Evolutionary conservation across 1,140 invertebrate species (phyloP).

Genomic region (Stratiolaelaps scimitus): DNA sequence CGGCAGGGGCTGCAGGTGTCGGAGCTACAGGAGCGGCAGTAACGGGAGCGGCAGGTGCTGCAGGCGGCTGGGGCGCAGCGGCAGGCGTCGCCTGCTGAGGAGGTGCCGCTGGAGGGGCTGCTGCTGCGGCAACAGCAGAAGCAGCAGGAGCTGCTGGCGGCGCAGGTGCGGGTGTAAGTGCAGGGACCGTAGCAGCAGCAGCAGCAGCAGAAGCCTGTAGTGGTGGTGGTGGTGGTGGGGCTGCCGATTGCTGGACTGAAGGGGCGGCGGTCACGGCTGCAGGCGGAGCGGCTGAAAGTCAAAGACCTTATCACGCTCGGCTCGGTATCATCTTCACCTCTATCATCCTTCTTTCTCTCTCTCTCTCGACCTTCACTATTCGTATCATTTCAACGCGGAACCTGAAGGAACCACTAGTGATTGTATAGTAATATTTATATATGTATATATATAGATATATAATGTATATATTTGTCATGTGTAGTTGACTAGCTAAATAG

Average conservation of each 20-base stretch:
- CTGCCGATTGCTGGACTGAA: neutral
- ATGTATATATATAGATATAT: too few species aligned
- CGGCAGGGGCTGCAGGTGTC: neutral
- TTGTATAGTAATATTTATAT: too few species aligned
- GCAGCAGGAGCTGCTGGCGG: neutral
- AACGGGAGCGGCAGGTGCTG: neutral
- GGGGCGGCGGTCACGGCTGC: constrained; percentile 12
- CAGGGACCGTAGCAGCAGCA: neutral
- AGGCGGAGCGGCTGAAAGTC: constrained; percentile 28
- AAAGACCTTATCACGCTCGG: constrained; percentile 27
- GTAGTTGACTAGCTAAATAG: too few species aligned
- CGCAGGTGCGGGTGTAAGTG: neutral
- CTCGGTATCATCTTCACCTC: too few species aligned
- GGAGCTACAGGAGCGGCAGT: constrained; percentile 10
- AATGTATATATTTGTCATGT: too few species aligned
- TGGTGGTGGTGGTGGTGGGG: neutral
- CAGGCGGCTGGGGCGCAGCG: neutral
- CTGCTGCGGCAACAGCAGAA: neutral
- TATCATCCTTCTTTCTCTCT: too few species aligned
- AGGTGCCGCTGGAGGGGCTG: neutral
- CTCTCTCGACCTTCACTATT: too few species aligned
- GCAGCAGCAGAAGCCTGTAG: neutral
- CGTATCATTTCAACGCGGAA: too few species aligned
- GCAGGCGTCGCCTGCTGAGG: neutral
- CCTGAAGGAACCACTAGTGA: too few species aligned